Base-by-base conservation (phyloP, 2,888 invertebrate species). In the Plebejus argus region DNA sequence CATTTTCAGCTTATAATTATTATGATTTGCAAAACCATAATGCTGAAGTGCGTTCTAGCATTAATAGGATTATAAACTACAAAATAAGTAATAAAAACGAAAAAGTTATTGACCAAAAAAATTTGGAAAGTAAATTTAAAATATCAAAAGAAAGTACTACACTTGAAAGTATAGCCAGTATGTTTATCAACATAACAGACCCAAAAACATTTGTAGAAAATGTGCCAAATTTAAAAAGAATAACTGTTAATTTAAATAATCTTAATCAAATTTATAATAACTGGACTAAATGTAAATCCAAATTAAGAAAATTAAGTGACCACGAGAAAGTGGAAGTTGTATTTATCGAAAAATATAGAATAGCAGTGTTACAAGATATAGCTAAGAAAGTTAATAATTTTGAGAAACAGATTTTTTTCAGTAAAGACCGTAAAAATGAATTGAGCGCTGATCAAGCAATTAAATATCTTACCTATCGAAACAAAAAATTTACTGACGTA, bases 301-400 rank as follows among this genome's bases (percentile, higher is more conserved):
- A 74, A 53, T 53, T 28, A 18, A 49, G 53, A 49, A 7, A 35
- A n/a, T 20, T 23, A 49, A 18, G 23, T 28, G 12, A 53, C 15
- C 7, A 23, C 6, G 53, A 28, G 28, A 23, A 74, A 18, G 28
- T 74, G 23, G 74, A 74, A 53, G 6, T 53, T 53, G 15, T 74
- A 28, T 53, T 74, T 53, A 18, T 74, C 5, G 74, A 74, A 74
- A 74, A 49, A 49, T 74, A 74, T 74, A 74, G 74, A 74, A 53
- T 49, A 53, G 74, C 49, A 28, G 53, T 74, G 23, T 28, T 74
- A 49, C 49, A 74, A 74, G 74, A 49, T 12, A 53, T 74, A 49
- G 74, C 20, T 15, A 49, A 74, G 23, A 74, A 74, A 74, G 28
- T 74, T 5, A 53, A 23, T 23, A 7, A 6, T 49, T 74, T 7